A percentile compares a stretch with the other conserved stretches of the same genome.
Conservation (phyloP, 2,797 vertebrate species). For the Melanotaenia parkinsoni region DNA sequence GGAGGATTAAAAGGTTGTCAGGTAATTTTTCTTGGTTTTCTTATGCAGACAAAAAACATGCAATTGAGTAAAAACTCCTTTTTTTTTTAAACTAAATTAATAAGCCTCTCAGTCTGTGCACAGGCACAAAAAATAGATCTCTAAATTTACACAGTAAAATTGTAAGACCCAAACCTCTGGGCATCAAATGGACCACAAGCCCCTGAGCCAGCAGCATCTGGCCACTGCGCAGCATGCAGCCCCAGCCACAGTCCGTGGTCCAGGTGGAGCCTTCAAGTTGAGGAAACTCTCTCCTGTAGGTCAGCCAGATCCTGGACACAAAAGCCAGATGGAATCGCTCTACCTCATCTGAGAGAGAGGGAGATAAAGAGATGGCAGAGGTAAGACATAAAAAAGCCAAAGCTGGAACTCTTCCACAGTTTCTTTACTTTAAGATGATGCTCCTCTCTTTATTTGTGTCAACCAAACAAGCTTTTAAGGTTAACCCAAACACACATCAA, state of each 20-base stretch:
- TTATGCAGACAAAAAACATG: not conserved
- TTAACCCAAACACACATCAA: conserved; percentile 26
- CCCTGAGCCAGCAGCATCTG: conserved; percentile 95
- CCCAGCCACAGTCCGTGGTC: conserved; percentile 95
- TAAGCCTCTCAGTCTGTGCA: not conserved
- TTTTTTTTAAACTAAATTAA: not conserved
- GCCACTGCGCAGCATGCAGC: conserved; percentile 92
- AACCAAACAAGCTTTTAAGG: not conserved
- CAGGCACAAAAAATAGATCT: not conserved
- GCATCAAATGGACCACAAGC: conserved; percentile 87
- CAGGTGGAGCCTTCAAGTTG: conserved; percentile 86
- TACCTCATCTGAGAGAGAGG: conserved; percentile 81
- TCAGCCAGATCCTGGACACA: conserved; percentile 90
- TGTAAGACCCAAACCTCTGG: conserved; percentile 78
- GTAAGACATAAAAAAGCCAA: not conserved
- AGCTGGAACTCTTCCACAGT: not conserved
- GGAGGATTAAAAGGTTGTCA: too few relatives aligned
- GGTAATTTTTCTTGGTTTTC: too few relatives aligned
- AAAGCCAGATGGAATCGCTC: conserved; percentile 88
- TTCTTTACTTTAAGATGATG: not conserved
- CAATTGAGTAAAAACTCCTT: too few relatives aligned
- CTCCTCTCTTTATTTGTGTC: not conserved
- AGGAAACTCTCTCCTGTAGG: conserved; percentile 91
- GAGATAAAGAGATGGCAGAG: not conserved
- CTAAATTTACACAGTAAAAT: not conserved